Evolutionary conservation across 2,888 invertebrate species (phyloP), one percentile per base, ranked within the genome.

Genomic region (Ferrisia virgata): DNA sequence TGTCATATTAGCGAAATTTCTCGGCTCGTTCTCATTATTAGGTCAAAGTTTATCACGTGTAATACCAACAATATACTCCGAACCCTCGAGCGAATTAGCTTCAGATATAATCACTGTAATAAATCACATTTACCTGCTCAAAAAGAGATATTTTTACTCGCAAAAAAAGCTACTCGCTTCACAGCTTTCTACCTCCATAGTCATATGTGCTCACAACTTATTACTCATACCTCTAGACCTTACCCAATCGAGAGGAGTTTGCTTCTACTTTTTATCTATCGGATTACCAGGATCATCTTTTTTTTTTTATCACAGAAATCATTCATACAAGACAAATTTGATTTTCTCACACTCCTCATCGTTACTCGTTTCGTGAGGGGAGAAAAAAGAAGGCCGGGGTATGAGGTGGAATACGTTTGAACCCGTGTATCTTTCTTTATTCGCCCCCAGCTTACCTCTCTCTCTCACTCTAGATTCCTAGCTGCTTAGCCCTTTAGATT

Each of bases 1-100:
- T 76, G 72, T 76, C 72, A 76, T 76, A 76, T 36, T 36, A 76
- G 36, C 72, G 72, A 76, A 76, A 76, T 76, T 76, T 18, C 72
- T 76, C 72, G 72, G 72, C 72, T 76, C 31, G 72, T 6, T 11
- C 15, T 64, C 31, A 64, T 76, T 76, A 36, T 76, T 76, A 36
- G 72, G 72, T 76, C 33, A 36, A 36, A 76, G 33, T 76, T 76
- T 76, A 76, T 76, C 72, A 76, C 33, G 72, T 36, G 72, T 64
- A 36, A 36, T 76, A 76, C 36, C 72, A 36, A 76, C 36, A 36
- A 76, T 53, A 76, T 36, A 64, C 64, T 53, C 28, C 13, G 25
- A 76, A 22, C 33, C 72, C 72, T 76, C 36, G 36, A 76, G 72
- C 72, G 72, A 76, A 76, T 76, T 76, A 76, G 72, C 72, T 76